Percentiles rank a stretch among this genome's conserved stretches.
These are phyloP conservation scores for Resseliella maxima DNA, from an alignment of 2,888 invertebrate genomes.

Conservation along the genomic window DNA sequence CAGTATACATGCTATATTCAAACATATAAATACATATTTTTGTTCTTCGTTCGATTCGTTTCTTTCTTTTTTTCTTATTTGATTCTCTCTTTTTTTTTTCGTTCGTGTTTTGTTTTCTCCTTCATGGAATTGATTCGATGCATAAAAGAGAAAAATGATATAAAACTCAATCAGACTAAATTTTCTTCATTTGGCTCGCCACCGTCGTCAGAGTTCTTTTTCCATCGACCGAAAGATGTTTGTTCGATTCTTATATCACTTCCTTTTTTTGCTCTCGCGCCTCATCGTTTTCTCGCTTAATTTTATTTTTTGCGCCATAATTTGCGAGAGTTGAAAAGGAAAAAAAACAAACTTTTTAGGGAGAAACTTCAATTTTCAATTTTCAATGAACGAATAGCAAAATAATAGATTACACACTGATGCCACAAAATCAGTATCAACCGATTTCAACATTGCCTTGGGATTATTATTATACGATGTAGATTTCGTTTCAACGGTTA, in stretches of 20 bases:
- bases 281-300: not conserved
- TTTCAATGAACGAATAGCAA: not conserved
- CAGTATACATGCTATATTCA: not conserved
- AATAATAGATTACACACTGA: constrained; percentile 10
- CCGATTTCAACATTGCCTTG: not conserved
- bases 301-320: not conserved
- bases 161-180: constrained; percentile 9
- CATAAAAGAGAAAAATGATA: not conserved
- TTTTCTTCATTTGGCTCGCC: not conserved
- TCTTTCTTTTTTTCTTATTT: not conserved
- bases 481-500: too few relatives aligned
- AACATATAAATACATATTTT: not conserved
- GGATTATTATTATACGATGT: not conserved
- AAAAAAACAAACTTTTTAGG: too few relatives aligned
- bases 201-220: not conserved
- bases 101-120: too few relatives aligned
- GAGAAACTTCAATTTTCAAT: constrained; percentile 22
- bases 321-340: not conserved
- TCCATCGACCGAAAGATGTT: not conserved
- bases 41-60: not conserved
- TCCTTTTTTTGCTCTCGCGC: not conserved
- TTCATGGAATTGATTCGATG: not conserved
- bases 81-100: not conserved
- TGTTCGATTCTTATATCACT: constrained; percentile 6
- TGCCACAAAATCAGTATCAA: not conserved